phyloP scores from a whole-genome alignment of 2,888 invertebrate genomes.

The Oxyteleia sp. region DNA sequence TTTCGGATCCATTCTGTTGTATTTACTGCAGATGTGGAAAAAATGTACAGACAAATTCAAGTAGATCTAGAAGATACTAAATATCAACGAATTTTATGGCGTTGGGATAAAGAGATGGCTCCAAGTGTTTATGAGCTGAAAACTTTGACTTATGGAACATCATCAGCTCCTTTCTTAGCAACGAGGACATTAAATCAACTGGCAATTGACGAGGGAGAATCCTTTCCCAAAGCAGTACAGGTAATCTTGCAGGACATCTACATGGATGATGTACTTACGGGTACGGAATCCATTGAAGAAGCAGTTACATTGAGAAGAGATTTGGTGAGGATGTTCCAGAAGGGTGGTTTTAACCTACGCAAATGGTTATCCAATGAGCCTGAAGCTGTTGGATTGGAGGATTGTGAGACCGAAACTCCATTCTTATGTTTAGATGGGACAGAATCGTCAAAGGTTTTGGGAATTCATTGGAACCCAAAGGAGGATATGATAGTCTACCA shows the following conservation, averaged over 20 bases:
- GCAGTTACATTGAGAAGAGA: neutral
- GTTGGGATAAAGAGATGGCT: neutral
- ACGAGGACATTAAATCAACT: neutral
- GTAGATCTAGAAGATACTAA: neutral
- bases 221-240: neutral
- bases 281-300: neutral
- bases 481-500: neutral
- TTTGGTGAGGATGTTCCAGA: no score
- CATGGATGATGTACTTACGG: slow-evolving; percentile 3
- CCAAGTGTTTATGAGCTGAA: slow-evolving; percentile 4
- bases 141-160: slow-evolving; percentile 16
- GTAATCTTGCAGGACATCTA: neutral
- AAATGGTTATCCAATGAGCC: no score
- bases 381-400: no score
- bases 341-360: no score
- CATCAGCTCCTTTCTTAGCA: slow-evolving; percentile 10
- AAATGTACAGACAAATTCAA: neutral
- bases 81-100: slow-evolving; percentile 16
- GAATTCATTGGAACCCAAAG: neutral
- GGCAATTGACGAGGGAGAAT: neutral
- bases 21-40: slow-evolving; percentile 2
- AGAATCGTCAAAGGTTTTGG: no score
- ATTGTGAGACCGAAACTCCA: no score
- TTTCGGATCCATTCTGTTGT: neutral
- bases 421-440: no score